Conservation (phyloP, 2,888 invertebrate genomes). For the Caenorhabditis sulstoni region DNA sequence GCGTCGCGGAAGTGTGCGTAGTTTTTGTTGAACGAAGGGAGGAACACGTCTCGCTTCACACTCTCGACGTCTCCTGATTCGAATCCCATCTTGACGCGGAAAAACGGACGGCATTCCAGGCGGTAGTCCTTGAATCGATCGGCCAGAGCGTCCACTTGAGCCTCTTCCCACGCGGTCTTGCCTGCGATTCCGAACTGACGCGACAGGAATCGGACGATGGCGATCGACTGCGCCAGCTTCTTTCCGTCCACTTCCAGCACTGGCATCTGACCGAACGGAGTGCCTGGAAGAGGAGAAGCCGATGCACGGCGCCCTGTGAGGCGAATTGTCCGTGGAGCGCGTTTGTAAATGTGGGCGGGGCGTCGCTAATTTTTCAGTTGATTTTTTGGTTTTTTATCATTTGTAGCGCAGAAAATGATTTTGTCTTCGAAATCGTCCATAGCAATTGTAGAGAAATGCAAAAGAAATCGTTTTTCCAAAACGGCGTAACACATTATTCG, state of each 20-base stretch:
- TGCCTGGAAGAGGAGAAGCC: conserved; percentile 22
- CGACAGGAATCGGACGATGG: conserved; percentile 67
- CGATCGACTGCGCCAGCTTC: conserved; percentile 61
- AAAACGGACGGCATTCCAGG: conserved; percentile 57
- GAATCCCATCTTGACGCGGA: conserved; percentile 63
- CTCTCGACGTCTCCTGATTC: conserved; percentile 61
- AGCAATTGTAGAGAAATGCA: too few relatives aligned
- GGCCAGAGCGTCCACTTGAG: conserved; percentile 66
- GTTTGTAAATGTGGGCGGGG: too few relatives aligned
- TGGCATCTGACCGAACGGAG: conserved; percentile 70
- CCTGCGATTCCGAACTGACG: conserved; percentile 66
- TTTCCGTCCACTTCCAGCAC: conserved; percentile 68
- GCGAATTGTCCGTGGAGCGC: too few relatives aligned
- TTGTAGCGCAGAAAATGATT: too few relatives aligned
- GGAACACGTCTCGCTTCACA: conserved; percentile 33
- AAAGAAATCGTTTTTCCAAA: too few relatives aligned
- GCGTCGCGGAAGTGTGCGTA: conserved; percentile 22
- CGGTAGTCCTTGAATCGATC: conserved; percentile 70
- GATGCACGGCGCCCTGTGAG: too few relatives aligned
- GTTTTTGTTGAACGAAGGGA: conserved; percentile 35
- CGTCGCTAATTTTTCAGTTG: too few relatives aligned
- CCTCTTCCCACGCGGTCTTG: conserved; percentile 64
- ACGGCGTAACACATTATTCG: too few relatives aligned
- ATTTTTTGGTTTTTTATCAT: too few relatives aligned
- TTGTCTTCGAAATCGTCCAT: too few relatives aligned